A percentile compares a stretch with the other conserved stretches of the same genome.
These are phyloP conservation scores for Vulpes lagopus DNA, from an alignment of 2,113 vertebrate genomes.

Conservation along the genomic window DNA sequence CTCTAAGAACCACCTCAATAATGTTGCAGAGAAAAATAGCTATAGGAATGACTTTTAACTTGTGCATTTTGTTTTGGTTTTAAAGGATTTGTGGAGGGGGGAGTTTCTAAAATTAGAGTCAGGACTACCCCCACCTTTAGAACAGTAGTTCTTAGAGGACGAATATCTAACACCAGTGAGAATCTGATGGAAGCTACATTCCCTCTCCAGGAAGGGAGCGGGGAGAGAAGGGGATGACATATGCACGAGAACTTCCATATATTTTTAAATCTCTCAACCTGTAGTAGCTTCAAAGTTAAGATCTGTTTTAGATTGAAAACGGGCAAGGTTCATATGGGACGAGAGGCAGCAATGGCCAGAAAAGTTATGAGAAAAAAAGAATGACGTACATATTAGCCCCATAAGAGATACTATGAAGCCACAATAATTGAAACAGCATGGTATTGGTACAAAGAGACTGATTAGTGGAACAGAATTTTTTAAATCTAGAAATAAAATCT, in stretches of 20 bases:
- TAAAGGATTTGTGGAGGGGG: neutral
- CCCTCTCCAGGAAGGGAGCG: neutral
- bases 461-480: neutral
- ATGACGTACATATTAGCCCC: neutral
- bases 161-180: neutral
- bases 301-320: neutral
- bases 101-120: neutral
- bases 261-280: neutral
- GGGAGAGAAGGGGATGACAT: too few species aligned
- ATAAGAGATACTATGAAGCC: neutral
- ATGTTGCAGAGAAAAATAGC: neutral
- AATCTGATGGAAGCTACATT: too few species aligned
- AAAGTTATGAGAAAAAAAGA: neutral
- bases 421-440: neutral
- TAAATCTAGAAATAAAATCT: constrained; percentile 14
- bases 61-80: neutral
- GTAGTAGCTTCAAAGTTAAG: neutral
- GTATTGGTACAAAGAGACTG: neutral
- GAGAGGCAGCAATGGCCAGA: neutral
- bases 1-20: neutral
- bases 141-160: neutral
- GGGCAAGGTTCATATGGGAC: neutral
- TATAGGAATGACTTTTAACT: neutral
- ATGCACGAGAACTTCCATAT: neutral
- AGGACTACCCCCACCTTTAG: neutral